Evolutionary conservation across 2,888 invertebrate species (phyloP), one percentile per base, ranked within the genome.

Genomic region (Drosophila fungiperda): DNA sequence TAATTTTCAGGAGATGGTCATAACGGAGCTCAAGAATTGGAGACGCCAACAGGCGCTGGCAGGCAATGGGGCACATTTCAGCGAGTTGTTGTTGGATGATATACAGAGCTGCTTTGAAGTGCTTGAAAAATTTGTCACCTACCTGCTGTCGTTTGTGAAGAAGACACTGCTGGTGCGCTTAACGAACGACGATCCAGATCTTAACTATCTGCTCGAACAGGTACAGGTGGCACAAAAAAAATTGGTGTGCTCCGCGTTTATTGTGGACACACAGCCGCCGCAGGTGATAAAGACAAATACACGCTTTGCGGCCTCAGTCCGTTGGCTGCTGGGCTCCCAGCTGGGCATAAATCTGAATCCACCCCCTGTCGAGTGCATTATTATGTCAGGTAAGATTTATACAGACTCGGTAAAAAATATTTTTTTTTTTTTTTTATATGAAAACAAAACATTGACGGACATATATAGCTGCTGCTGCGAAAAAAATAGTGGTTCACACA

Each of bases 221-320:
- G 82, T 92, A 45, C 89, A 90, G 33, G 76, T 78, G 40, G 80
- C 89, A 2, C 92, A 92, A 64, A 90, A 91, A 62, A 83, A 90
- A 73, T 71, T 93, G 32, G 93, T 93, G 26, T 81, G 92, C 60
- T 92, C 93, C n/a, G 92, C 99, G 0, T 99, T 99, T 92, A 98
- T 99, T 63, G 98, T 99, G 50, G 99, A 99, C 92, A 98, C 98
- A 86, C 99, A 99, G 90, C 99, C 99, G 7, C 99, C 99, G 0
- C 99, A 99, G 93, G 99, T 99, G 1, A 97, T 99, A 97, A 99
- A 99, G 94, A 99, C 98, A 0, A 98, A 99, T 91, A 98, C 99
- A 1, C 95, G 98, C 72, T 99, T 99, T 94, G 97, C 98, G 32
- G 97, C 99, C 32, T 98, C 98, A 0, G 98, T 99, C 0, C 95